Evolutionary conservation across 1,140 invertebrate genomes (phyloP).

Genomic region (Gryllus bimaculatus): DNA sequence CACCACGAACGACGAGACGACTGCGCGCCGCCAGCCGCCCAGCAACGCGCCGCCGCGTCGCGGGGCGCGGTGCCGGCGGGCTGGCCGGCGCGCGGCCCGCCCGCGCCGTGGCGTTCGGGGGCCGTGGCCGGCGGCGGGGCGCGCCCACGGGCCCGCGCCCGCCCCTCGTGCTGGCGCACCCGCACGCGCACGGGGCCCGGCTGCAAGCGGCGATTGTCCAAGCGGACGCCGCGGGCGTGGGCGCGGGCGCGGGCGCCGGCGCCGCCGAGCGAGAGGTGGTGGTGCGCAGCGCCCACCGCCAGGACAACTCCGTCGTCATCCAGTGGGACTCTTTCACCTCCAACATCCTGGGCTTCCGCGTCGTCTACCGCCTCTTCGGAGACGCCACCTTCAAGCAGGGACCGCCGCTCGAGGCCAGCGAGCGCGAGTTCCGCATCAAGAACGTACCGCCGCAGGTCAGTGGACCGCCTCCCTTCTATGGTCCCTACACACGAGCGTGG

Average conservation of each 20-base stretch:
- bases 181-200: conserved; percentile 29
- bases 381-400: conserved; percentile 83
- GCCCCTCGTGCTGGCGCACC: conserved; percentile 30
- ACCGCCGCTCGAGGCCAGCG: conserved; percentile 73
- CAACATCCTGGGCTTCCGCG: conserved; percentile 77
- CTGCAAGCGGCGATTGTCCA: conserved; percentile 48
- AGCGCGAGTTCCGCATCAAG: conserved; percentile 83
- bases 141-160: conserved; percentile 44
- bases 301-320: conserved; percentile 80
- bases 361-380: conserved; percentile 82
- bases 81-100: conserved; percentile 17
- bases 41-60: background rate
- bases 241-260: conserved; percentile 37
- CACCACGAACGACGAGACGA: background rate
- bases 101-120: too few species aligned
- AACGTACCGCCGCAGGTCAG: conserved; percentile 77
- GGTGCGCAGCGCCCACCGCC: conserved; percentile 71
- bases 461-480: background rate
- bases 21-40: background rate
- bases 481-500: too few species aligned
- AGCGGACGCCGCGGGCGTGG: conserved; percentile 39
- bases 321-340: conserved; percentile 81
- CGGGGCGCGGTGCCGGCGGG: conserved; percentile 34
- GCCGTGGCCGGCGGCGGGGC: background rate
- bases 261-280: conserved; percentile 54